phyloP scores from a whole-genome alignment of 2,797 vertebrate genomes.

The Peromyscus attwateri region DNA sequence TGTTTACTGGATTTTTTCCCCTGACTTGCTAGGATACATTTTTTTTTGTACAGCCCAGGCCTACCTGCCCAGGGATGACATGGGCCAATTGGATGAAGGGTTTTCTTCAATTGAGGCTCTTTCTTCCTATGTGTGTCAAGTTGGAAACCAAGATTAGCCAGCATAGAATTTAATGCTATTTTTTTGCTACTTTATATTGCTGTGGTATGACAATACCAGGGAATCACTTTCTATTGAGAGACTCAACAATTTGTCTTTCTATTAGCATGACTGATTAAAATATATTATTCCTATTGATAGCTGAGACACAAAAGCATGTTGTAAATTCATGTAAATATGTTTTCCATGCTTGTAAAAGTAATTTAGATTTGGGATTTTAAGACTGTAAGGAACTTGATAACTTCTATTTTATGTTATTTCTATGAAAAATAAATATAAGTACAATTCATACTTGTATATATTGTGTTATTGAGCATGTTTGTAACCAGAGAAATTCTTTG shows the following conservation, averaged over 20 bases:
- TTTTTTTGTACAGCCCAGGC: not conserved
- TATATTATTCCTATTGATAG: not conserved
- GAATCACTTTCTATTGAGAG: not conserved
- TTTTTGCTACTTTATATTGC: not conserved
- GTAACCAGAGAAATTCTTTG: slow-evolving; percentile 5
- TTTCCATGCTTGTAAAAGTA: not conserved
- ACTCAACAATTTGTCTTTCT: not conserved
- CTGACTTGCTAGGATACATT: not conserved
- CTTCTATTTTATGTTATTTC: slow-evolving; percentile 4
- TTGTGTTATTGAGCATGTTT: slow-evolving; percentile 15
- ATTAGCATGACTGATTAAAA: slow-evolving; percentile 1
- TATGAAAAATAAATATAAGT: slow-evolving; percentile 23
- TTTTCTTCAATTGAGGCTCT: not conserved
- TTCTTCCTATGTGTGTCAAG: not conserved
- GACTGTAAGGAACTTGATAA: slow-evolving; percentile 20
- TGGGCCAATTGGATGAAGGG: not conserved
- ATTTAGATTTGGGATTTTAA: not conserved
- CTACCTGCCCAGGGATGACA: not conserved
- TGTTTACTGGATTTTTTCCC: no score
- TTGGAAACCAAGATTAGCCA: not conserved
- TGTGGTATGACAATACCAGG: not conserved
- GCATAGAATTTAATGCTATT: not conserved
- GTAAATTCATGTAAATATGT: not conserved
- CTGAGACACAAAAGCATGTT: not conserved
- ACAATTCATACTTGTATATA: not conserved